These are phyloP conservation scores for Lithophane socia DNA, from an alignment of 2,888 invertebrate species.

Conservation along the genomic window DNA sequence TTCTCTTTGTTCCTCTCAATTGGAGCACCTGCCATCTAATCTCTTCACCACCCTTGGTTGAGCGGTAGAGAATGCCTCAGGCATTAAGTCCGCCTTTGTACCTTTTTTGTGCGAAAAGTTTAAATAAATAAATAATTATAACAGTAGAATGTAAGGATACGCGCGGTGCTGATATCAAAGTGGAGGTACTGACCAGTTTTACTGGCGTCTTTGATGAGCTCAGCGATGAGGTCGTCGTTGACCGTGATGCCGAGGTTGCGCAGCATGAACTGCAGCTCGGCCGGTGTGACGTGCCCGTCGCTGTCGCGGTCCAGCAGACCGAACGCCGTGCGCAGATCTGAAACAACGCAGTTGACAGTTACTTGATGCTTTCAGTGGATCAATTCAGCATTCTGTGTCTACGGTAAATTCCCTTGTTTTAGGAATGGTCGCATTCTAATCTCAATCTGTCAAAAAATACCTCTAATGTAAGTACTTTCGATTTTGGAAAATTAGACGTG, in stretches of 20 bases:
- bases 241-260: slow-evolving; percentile 94
- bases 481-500: neutral
- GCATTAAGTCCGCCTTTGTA: no score
- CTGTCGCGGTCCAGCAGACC: slow-evolving; percentile 94
- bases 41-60: no score
- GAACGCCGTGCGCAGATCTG: slow-evolving; percentile 95
- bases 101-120: no score
- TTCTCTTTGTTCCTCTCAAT: no score
- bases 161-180: neutral
- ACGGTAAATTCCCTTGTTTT: neutral
- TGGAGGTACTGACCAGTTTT: slow-evolving; percentile 90
- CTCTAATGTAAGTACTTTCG: neutral
- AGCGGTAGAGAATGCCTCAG: no score
- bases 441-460: neutral
- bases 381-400: neutral
- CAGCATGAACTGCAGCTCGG: slow-evolving; percentile 95
- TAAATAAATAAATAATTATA: no score
- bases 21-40: no score
- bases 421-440: neutral
- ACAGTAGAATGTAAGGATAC: neutral
- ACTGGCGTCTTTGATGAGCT: slow-evolving; percentile 94
- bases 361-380: neutral
- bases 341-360: slow-evolving; percentile 66
- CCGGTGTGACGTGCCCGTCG: slow-evolving; percentile 94
- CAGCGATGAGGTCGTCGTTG: slow-evolving; percentile 93